Conservation (phyloP, 2,113 vertebrate species). For the Picathartes gymnocephalus region DNA sequence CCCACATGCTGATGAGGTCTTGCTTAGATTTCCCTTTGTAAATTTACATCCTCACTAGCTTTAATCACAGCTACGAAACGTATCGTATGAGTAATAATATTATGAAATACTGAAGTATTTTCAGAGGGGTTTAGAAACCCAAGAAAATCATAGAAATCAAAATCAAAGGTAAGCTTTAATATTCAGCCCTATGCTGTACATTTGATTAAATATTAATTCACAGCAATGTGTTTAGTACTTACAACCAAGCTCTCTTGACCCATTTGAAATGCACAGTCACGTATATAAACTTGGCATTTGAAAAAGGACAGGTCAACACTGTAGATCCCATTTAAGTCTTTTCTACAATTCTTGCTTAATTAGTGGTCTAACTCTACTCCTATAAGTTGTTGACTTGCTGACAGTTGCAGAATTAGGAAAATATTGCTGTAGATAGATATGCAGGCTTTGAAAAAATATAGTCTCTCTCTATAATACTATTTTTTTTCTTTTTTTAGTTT, state of each 20-base stretch:
- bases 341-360: neutral
- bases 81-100: neutral
- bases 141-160: neutral
- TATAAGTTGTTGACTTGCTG: neutral
- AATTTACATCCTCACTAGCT: slow-evolving; percentile 23
- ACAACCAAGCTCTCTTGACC: slow-evolving; percentile 11
- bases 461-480: neutral
- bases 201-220: slow-evolving; percentile 66
- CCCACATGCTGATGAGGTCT: slow-evolving; percentile 48
- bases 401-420: neutral
- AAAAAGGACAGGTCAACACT: slow-evolving; percentile 7
- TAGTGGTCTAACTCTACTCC: neutral
- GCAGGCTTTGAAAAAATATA: neutral
- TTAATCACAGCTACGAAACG: slow-evolving; percentile 33
- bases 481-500: neutral
- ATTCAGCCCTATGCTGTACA: neutral
- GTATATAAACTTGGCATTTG: slow-evolving; percentile 21
- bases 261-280: slow-evolving; percentile 37
- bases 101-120: slow-evolving; percentile 15
- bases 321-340: neutral
- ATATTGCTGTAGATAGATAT: neutral
- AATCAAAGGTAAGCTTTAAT: slow-evolving; percentile 45
- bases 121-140: neutral
- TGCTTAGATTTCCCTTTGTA: slow-evolving; percentile 49
- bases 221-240: slow-evolving; percentile 24